Percentiles rank a stretch among this genome's conserved stretches.
These are phyloP conservation scores for Trichonephila clavipes DNA, from an alignment of 1,140 invertebrate species.

Conservation along the genomic window DNA sequence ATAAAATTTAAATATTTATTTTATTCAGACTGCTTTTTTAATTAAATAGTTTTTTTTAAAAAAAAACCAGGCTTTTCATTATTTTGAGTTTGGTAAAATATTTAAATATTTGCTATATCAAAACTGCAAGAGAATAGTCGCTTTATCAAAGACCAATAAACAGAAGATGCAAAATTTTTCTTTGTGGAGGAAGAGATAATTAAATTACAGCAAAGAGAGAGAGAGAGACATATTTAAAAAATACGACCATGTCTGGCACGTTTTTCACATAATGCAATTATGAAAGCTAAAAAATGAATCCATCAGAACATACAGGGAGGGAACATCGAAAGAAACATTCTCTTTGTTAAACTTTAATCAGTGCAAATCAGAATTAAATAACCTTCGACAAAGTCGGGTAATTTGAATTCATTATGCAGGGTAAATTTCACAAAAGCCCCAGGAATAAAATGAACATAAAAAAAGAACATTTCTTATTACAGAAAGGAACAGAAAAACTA, in stretches of 20 bases:
- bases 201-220: background rate
- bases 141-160: background rate
- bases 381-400: constrained; percentile 47
- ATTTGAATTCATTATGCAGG: constrained; percentile 65
- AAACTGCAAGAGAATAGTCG: background rate
- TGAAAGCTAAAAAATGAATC: background rate
- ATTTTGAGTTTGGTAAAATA: no score
- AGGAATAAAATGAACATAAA: background rate
- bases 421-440: constrained; percentile 47
- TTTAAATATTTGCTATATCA: background rate
- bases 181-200: background rate
- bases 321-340: constrained; percentile 23
- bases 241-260: background rate
- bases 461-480: background rate
- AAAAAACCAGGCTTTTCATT: no score
- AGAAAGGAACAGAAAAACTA: background rate
- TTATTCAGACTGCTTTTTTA: no score
- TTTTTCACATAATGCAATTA: background rate
- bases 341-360: constrained; percentile 75
- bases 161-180: background rate
- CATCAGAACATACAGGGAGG: background rate
- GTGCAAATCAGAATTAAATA: constrained; percentile 72
- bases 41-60: no score
- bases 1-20: no score
- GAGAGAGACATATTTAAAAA: background rate